Evolutionary conservation across 2,888 invertebrate species (phyloP).

Genomic region (Lydus trimaculatus): DNA sequence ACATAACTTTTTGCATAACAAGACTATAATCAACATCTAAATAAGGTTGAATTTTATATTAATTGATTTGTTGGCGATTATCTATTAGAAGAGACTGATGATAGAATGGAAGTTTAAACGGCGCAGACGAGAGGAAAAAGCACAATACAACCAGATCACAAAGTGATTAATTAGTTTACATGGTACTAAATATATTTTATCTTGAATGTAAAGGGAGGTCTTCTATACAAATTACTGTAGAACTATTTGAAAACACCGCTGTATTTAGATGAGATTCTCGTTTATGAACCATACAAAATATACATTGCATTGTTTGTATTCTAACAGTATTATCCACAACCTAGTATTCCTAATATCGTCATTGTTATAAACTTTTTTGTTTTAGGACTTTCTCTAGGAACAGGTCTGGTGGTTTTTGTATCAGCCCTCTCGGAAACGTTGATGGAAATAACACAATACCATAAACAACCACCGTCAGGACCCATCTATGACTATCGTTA

Average conservation of each 20-base stretch:
- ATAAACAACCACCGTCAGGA: conserved; percentile 54
- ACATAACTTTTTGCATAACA: background rate
- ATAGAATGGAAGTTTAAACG: background rate
- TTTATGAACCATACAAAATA: conserved; percentile 17
- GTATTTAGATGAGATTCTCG: conserved; percentile 23
- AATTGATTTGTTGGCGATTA: background rate
- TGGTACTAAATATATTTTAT: conserved; percentile 23
- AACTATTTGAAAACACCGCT: conserved; percentile 34
- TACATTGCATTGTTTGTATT: background rate
- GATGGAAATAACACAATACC: conserved; percentile 61
- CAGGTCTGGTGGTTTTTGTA: conserved; percentile 68
- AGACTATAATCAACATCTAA: background rate
- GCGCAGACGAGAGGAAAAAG: conserved; percentile 5
- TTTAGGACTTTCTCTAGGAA: conserved; percentile 68
- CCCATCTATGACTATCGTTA: conserved; percentile 63
- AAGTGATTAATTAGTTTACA: conserved; percentile 32
- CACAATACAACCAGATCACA: conserved; percentile 5
- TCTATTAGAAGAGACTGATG: background rate
- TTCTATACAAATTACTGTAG: conserved; percentile 21
- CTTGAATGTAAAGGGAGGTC: conserved; percentile 14
- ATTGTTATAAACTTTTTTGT: conserved; percentile 37
- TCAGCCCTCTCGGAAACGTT: conserved; percentile 68
- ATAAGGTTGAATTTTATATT: background rate
- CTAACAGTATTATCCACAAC: background rate
- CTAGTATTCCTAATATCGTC: conserved; percentile 19